A percentile compares a stretch with the other conserved stretches of the same genome.
These are phyloP conservation scores for Caenorhabditis zanzibari DNA, from an alignment of 2,888 invertebrate species.

Conservation along the genomic window DNA sequence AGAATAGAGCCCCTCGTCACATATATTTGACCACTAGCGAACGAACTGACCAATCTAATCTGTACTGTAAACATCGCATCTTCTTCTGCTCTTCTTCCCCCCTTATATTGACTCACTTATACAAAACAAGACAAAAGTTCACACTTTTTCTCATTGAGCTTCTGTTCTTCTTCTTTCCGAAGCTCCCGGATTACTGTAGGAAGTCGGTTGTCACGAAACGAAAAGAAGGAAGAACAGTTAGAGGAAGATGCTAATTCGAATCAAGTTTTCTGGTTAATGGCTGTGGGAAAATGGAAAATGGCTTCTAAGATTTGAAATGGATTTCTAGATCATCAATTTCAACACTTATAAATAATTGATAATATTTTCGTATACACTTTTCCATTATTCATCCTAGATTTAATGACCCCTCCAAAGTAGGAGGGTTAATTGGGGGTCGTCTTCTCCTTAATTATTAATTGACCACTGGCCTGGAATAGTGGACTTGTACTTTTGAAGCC, in stretches of 20 bases:
- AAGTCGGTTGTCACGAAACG: constrained; percentile 20
- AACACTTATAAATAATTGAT: constrained; percentile 14
- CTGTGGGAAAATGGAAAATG: neutral
- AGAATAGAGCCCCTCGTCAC: neutral
- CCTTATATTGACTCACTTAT: constrained; percentile 32
- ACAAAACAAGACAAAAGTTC: constrained; percentile 61
- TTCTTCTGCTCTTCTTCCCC: constrained; percentile 2
- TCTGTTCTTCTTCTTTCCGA: neutral
- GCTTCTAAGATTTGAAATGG: no score
- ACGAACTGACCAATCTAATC: constrained; percentile 60
- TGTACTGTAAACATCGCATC: constrained; percentile 38
- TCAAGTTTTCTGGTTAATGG: neutral
- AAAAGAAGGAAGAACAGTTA: neutral
- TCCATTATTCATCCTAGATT: constrained; percentile 29
- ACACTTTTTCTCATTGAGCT: constrained; percentile 24
- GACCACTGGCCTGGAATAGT: constrained; percentile 29
- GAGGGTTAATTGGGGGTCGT: constrained; percentile 10
- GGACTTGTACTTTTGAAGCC: neutral
- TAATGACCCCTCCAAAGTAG: constrained; percentile 7
- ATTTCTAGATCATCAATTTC: neutral
- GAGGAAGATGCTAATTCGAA: neutral
- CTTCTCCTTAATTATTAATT: constrained; percentile 28
- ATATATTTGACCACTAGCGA: constrained; percentile 34
- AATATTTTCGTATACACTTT: neutral
- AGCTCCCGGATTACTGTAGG: constrained; percentile 15